phyloP scores from a whole-genome alignment of 2,888 invertebrate genomes.

The Drosophila mimetica region DNA sequence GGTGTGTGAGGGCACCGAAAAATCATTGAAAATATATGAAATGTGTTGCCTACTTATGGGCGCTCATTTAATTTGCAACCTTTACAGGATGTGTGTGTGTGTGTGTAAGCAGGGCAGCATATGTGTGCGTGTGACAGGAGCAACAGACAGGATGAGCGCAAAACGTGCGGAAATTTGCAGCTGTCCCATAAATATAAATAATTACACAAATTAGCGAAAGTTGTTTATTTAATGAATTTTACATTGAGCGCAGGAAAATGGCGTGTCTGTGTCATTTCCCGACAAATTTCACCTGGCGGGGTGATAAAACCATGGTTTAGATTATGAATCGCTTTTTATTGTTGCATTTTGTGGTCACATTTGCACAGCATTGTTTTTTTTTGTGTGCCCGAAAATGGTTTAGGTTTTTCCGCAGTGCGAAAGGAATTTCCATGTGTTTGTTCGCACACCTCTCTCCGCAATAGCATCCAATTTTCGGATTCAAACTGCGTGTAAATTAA shows the following conservation, averaged over 20 bases:
- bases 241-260: slow-evolving; percentile 43
- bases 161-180: slow-evolving; percentile 67
- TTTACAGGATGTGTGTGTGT: slow-evolving; percentile 25
- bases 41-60: slow-evolving; percentile 70
- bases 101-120: background rate
- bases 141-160: slow-evolving; percentile 25
- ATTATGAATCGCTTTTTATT: slow-evolving; percentile 8
- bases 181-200: slow-evolving; percentile 68
- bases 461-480: slow-evolving; percentile 2
- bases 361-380: too few relatives aligned
- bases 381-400: background rate
- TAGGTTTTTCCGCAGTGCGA: background rate
- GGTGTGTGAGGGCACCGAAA: slow-evolving; percentile 16
- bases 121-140: slow-evolving; percentile 7
- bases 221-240: slow-evolving; percentile 74
- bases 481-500: slow-evolving; percentile 31
- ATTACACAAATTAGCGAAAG: slow-evolving; percentile 72
- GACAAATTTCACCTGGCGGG: slow-evolving; percentile 15
- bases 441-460: background rate
- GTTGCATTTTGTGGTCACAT: background rate
- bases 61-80: slow-evolving; percentile 46
- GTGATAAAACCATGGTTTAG: slow-evolving; percentile 14
- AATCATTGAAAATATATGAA: slow-evolving; percentile 31
- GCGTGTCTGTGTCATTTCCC: slow-evolving; percentile 31
- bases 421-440: background rate